phyloP scores from a whole-genome alignment of 2,888 invertebrate genomes.

The Sphecodes monilicornis region DNA sequence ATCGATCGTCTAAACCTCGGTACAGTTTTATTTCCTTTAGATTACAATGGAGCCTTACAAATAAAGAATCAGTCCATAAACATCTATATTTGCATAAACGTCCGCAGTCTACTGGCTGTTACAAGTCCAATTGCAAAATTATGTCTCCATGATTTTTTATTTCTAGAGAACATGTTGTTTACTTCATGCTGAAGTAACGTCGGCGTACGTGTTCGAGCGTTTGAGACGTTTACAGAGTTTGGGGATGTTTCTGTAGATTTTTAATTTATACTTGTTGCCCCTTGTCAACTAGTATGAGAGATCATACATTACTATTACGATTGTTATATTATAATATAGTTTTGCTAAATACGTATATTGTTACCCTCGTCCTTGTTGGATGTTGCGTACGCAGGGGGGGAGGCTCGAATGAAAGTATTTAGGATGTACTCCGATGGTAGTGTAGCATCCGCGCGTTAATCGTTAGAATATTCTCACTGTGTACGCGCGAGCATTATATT shows the following conservation, averaged over 20 bases:
- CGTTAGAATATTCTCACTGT: slow-evolving; percentile 64
- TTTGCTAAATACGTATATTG: slow-evolving; percentile 61
- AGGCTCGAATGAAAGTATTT: slow-evolving; percentile 65
- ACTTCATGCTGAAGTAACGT: neutral
- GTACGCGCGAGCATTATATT: slow-evolving; percentile 65
- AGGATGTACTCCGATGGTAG: slow-evolving; percentile 55
- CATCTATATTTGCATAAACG: neutral
- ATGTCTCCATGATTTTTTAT: neutral
- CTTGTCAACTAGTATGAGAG: slow-evolving; percentile 48
- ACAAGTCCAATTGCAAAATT: neutral
- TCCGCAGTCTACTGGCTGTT: neutral
- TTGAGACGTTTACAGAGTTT: neutral
- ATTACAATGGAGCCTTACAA: neutral
- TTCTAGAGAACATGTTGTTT: neutral
- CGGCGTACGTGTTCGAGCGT: neutral
- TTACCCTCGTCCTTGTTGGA: slow-evolving; percentile 45
- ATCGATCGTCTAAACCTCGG: neutral
- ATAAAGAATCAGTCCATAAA: neutral
- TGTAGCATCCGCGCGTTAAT: slow-evolving; percentile 54
- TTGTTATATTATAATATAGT: slow-evolving; percentile 65
- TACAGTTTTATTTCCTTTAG: neutral
- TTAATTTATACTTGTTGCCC: slow-evolving; percentile 64
- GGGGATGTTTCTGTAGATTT: slow-evolving; percentile 35
- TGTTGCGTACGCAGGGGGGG: slow-evolving; percentile 40
- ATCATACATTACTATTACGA: slow-evolving; percentile 59